Percentiles rank a stretch among this genome's conserved stretches.
phyloP scores from a whole-genome alignment of 2,888 invertebrate genomes.

The Oscheius onirici region DNA sequence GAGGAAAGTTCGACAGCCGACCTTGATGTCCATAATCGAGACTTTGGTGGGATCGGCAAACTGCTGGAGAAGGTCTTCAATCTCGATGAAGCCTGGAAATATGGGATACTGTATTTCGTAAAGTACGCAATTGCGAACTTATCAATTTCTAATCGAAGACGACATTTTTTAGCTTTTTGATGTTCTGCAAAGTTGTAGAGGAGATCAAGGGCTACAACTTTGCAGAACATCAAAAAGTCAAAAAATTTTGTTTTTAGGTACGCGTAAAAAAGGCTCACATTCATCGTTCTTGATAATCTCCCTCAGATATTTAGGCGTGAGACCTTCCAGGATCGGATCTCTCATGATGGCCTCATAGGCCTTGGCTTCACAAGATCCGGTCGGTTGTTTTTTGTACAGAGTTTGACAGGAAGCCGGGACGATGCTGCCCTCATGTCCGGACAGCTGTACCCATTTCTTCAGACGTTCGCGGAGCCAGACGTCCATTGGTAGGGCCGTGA shows the following conservation, averaged over 20 bases:
- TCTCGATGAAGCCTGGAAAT: slow-evolving; percentile 87
- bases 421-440: slow-evolving; percentile 69
- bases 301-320: slow-evolving; percentile 74
- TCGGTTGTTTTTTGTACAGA: slow-evolving; percentile 71
- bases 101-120: no score
- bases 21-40: slow-evolving; percentile 95
- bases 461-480: slow-evolving; percentile 71
- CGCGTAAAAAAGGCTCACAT: slow-evolving; percentile 68
- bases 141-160: no score
- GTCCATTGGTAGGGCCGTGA: slow-evolving; percentile 70
- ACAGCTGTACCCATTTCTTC: slow-evolving; percentile 68
- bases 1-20: slow-evolving; percentile 90
- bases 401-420: slow-evolving; percentile 71
- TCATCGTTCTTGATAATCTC: slow-evolving; percentile 74
- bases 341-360: slow-evolving; percentile 72
- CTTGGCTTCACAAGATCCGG: slow-evolving; percentile 73
- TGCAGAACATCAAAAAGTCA: no score
- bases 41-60: slow-evolving; percentile 90
- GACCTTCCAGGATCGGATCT: slow-evolving; percentile 59
- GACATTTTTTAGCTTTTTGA: no score
- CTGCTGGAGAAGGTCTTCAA: slow-evolving; percentile 90
- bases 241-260: no score
- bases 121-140: no score
- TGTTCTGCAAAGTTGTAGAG: no score
- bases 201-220: no score